phyloP scores from a whole-genome alignment of 2,888 invertebrate genomes.

The Tetragonula carbonaria region DNA sequence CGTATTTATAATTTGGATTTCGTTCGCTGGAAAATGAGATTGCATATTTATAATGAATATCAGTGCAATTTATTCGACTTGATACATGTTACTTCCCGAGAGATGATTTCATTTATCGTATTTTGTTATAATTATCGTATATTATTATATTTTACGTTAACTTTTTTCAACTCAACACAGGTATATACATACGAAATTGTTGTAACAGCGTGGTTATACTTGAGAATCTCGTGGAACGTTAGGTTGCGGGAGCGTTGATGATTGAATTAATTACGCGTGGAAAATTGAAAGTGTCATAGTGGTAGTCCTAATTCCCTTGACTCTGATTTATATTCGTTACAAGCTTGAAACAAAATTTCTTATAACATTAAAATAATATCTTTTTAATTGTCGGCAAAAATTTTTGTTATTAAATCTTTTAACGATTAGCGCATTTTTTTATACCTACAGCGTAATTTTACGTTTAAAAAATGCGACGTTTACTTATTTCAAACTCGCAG shows the following conservation, averaged over 20 bases:
- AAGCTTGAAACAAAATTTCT: too few relatives aligned
- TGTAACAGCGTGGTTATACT: not conserved
- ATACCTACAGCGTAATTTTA: not conserved
- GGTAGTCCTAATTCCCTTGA: not conserved
- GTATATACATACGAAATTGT: not conserved
- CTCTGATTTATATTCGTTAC: not conserved
- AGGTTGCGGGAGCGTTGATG: not conserved
- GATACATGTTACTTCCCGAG: not conserved
- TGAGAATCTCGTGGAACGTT: not conserved
- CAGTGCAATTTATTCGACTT: fast-evolving
- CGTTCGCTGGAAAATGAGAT: not conserved
- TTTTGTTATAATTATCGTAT: too few relatives aligned
- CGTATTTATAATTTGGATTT: not conserved
- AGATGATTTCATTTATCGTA: too few relatives aligned
- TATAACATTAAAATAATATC: not conserved
- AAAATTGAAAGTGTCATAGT: constrained; percentile 1
- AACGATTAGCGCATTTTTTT: not conserved
- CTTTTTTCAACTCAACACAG: too few relatives aligned
- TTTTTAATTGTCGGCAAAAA: not conserved
- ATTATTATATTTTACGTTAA: too few relatives aligned
- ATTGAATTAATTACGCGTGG: constrained; percentile 4
- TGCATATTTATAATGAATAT: not conserved
- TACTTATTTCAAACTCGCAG: too few relatives aligned
- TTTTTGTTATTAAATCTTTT: not conserved
- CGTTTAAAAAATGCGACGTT: not conserved